These are phyloP conservation scores for Pristiophorus japonicus DNA, from an alignment of 2,113 vertebrate genomes.

Conservation along the genomic window DNA sequence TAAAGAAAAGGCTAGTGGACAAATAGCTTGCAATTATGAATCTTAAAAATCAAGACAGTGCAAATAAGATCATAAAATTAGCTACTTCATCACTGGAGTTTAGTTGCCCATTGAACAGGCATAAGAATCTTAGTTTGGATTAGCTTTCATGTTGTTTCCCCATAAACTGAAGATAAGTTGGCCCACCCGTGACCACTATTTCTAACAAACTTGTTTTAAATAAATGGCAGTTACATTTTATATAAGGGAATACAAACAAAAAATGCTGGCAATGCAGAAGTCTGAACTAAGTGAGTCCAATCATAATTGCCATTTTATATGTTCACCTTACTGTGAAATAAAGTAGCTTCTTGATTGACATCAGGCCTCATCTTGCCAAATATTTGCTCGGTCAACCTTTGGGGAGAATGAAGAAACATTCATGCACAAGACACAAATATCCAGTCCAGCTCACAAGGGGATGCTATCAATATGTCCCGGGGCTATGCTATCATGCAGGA, in stretches of 20 bases:
- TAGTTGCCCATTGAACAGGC: neutral
- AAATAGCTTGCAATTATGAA: neutral
- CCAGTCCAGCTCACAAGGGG: neutral
- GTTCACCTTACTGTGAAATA: neutral
- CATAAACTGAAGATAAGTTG: neutral
- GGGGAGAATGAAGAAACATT: neutral
- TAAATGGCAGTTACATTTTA: too few relatives aligned
- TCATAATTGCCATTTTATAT: neutral
- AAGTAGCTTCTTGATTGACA: neutral
- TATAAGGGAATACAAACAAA: too few relatives aligned
- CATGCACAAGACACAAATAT: neutral
- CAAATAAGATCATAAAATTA: neutral
- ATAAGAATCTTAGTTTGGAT: neutral
- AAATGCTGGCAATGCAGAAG: too few relatives aligned
- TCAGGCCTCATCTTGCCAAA: neutral
- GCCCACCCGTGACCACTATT: neutral
- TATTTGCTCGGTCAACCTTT: neutral
- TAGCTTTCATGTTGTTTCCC: neutral
- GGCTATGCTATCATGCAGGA: neutral
- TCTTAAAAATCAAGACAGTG: neutral
- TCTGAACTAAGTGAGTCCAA: neutral
- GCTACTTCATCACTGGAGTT: neutral
- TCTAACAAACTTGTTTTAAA: too few relatives aligned
- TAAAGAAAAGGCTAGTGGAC: neutral
- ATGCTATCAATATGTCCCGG: neutral